Evolutionary conservation across 2,888 invertebrate genomes (phyloP).

Genomic region (Troides helena): DNA sequence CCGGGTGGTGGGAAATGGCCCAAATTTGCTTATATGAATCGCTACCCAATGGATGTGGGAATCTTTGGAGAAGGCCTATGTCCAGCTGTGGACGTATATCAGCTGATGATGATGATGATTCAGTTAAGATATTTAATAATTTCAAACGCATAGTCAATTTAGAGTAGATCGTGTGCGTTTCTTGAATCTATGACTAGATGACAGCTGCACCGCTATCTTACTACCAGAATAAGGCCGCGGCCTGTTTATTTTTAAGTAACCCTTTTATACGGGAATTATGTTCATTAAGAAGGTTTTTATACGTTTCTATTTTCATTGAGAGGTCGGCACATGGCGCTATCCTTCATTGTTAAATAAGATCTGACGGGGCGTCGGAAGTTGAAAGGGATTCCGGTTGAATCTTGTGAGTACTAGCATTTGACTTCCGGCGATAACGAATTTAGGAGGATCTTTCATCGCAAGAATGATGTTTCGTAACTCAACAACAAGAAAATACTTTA

Average conservation of each 20-base stretch:
- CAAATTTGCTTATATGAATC: no score
- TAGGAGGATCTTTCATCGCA: no score
- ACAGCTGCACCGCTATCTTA: slow-evolving; percentile 15
- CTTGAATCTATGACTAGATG: slow-evolving; percentile 7
- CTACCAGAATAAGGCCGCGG: slow-evolving; percentile 49
- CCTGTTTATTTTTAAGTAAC: slow-evolving; percentile 70
- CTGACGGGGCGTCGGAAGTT: slow-evolving; percentile 29
- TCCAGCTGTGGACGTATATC: no score
- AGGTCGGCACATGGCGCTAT: slow-evolving; percentile 40
- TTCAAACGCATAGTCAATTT: no score
- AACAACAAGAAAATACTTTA: neutral
- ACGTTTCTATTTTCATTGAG: slow-evolving; percentile 56
- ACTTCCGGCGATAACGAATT: slow-evolving; percentile 19
- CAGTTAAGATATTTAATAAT: no score
- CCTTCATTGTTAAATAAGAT: slow-evolving; percentile 37
- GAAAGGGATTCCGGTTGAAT: slow-evolving; percentile 23
- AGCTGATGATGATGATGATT: no score
- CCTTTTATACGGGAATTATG: slow-evolving; percentile 77
- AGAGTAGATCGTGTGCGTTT: neutral
- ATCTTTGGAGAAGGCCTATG: no score
- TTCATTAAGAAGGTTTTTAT: slow-evolving; percentile 75
- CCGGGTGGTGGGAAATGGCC: no score
- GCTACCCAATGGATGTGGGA: no score
- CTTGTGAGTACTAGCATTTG: slow-evolving; percentile 24
- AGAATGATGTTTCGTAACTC: no score